Base-by-base conservation (phyloP, 1,140 invertebrate genomes). In the Caenorhabditis remanei region DNA sequence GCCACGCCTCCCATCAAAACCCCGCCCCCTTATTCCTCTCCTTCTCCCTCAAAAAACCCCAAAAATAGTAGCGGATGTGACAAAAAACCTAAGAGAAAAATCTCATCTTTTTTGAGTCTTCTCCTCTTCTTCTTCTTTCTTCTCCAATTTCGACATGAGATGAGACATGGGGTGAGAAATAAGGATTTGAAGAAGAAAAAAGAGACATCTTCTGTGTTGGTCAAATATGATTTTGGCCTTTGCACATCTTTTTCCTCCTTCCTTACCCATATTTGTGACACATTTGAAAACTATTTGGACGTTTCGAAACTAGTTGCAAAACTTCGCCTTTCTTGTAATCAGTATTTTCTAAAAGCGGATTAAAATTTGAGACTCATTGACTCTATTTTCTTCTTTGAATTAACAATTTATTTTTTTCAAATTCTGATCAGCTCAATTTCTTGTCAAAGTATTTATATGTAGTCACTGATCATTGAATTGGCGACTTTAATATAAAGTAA, bases 211-310 rank as follows among this genome's bases (percentile, higher is more conserved):
- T 46, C 21, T 46, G 19, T 79, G 21, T 13, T 79, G 14, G 71
- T 79, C 71, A 79, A 79, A 79, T 79, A 79, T 79, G 46, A 79
- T 79, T 79, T 79, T 79, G 71, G 24, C 71, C 21, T 79, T 63
- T 8, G 63, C 46, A 9, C 71, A 43, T 50, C 53, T 79, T 79
- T 5, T 46, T 46, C 19, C 71, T 11, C n/a, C 21, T 50, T 13
- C 40, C 4, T n/a, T 41, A 21, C 13, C 2, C 8, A 65, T 65
- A 40, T 41, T 13, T 16, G 4, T 65, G 6, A 32, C 9, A 13
- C 41, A 2, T 32, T 63, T 63, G 14, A 46, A 43, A 46, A 19
- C 21, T 71, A 4, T 8, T 71, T 11, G 9, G 40, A 65, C 40
- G 32, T 32, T 32, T 32, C 2, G 32, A 32, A 32, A 32, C 32